Base-by-base conservation (phyloP, 2,888 invertebrate species). In the Hypena proboscidalis region DNA sequence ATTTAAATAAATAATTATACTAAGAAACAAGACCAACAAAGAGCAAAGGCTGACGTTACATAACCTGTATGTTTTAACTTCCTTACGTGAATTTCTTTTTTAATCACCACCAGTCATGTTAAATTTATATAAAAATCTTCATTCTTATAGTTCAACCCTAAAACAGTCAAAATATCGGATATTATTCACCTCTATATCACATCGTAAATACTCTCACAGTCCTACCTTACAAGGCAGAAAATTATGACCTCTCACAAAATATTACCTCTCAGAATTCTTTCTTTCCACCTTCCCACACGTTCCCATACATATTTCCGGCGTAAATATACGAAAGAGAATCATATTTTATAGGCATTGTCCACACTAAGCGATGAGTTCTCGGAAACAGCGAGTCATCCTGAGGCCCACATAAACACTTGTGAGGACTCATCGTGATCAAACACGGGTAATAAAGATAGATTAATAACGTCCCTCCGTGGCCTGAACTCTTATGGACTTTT, bases 401-500 rank as follows among this genome's bases (percentile, higher is more conserved):
- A 9, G 49, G 58, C 68, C 57, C 70, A 74, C 72, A 76, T 78
- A 79, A 80, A 80, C 80, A 83, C 79, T 82, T 80, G 75, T 74
- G 78, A 70, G 76, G 65, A 80, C 77, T 81, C 80, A 77, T 76
- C 71, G 77, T 70, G 75, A 82, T 83, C 80, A 80, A 85, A 79
- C 74, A 70, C 60, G 67, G 74, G 80, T 86, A 88, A 87, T 87
- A 88, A 85, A 85, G 85, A 85, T 85, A 80, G 80, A 89, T 88
- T 83, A 81, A 81, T 75, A 73, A 67, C 67, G 54, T 63, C 74
- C 68, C 55, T 60, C 36, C 46, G 50, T 25, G 39, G 30, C 15
- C 44, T 58, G 55, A 60, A 39, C 25, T 36, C 23, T 43, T 34
- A 25, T 60, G 58, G 62, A 47, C 33, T 49, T 62, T 48, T 20